These are phyloP conservation scores for Thamnaconus septentrionalis DNA, from an alignment of 2,113 vertebrate species.

Conservation along the genomic window DNA sequence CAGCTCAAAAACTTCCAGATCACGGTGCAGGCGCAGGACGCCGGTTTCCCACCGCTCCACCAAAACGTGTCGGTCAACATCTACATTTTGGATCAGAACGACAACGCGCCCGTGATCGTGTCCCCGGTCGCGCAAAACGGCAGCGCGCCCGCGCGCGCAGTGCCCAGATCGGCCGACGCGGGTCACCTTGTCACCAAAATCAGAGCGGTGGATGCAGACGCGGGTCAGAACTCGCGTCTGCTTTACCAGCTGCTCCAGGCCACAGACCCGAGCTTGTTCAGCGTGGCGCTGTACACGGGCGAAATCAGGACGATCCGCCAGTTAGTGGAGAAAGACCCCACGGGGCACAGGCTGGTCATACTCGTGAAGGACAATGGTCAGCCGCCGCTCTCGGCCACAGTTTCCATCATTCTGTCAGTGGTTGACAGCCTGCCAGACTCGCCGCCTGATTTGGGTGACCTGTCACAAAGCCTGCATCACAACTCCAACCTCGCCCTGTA, in stretches of 20 bases:
- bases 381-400: conserved; percentile 86
- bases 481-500: conserved; percentile 80
- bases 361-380: conserved; percentile 85
- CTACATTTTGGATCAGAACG: conserved; percentile 84
- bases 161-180: conserved; percentile 76
- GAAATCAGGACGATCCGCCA: conserved; percentile 84
- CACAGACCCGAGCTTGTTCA: conserved; percentile 80
- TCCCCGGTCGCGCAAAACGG: conserved; percentile 76
- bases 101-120: conserved; percentile 80
- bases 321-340: conserved; percentile 79
- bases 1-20: conserved; percentile 84
- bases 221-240: conserved; percentile 82
- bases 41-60: conserved; percentile 79
- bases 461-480: conserved; percentile 74
- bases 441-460: conserved; percentile 80
- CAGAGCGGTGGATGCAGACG: conserved; percentile 77
- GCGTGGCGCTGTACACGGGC: conserved; percentile 77
- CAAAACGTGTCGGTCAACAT: conserved; percentile 77
- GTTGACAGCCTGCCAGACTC: conserved; percentile 86
- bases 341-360: conserved; percentile 79
- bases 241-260: conserved; percentile 82
- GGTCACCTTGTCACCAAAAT: conserved; percentile 82
- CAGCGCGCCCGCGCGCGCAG: conserved; percentile 63
- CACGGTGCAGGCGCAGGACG: conserved; percentile 79
- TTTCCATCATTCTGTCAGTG: conserved; percentile 85